Evolutionary conservation across 2,797 vertebrate species (phyloP), one percentile per base, ranked within the genome.

Genomic region (Centroberyx gerrardi): DNA sequence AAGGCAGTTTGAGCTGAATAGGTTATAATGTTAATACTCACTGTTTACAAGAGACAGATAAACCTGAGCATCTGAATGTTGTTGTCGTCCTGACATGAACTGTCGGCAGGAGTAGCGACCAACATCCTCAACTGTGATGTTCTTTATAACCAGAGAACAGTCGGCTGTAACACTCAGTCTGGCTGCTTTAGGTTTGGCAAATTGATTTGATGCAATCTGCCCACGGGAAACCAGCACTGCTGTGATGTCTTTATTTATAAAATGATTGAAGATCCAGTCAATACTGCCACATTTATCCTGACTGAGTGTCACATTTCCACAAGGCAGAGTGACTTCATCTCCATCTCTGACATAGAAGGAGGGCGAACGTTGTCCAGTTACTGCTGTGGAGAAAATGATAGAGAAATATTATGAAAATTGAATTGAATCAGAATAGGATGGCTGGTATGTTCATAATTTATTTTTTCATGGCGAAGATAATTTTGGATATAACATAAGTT

Each of bases 91-190:
- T 31, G 55, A 58, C 18, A 0, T 8, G 5, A 2, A 29, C 10
- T 49, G 46, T 68, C 3, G 31, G 68, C 62, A 82, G n/a, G 0
- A 0, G 48, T 85, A 87, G 1, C 0, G 1, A 53, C 77, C 82
- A 18, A 0, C 0, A 53, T 68, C 66, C 31, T 27, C 2, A 0
- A 44, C 22, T 17, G 10, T 59, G 8, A 68, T 1, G 0, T 15
- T 63, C 78, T 74, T 63, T 38, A 88, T 54, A 27, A 65, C 40
- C 80, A 87, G 78, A 83, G 70, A 83, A 74, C 83, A 88, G 27
- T 71, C 14, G 0, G 2, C 8, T 62, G 71, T 27, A 9, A 88
- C 22, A 29, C 33, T 65, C 69, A 85, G 62, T 74, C 68, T 66
- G 53, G 31, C 18, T 58, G 56, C 59, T 44, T 65, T 28, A 3